phyloP scores from a whole-genome alignment of 2,888 invertebrate genomes.

The Stenoptilia bipunctidactyla region DNA sequence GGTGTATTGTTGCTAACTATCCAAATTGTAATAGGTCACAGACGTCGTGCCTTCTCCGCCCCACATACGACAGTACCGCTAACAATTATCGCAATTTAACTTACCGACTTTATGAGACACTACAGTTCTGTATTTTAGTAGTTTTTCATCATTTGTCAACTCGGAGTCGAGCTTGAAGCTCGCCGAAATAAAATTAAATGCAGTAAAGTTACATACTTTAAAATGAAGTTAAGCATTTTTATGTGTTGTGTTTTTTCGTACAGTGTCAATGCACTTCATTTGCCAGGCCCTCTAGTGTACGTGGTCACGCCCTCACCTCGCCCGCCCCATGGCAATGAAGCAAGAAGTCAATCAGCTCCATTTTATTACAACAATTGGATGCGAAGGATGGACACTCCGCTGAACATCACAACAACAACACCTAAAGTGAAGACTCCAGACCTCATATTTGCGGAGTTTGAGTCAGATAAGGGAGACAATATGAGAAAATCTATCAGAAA shows the following conservation, averaged over 20 bases:
- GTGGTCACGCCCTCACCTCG: constrained; percentile 53
- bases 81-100: constrained; percentile 60
- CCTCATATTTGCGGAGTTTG: constrained; percentile 61
- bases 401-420: constrained; percentile 24
- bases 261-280: constrained; percentile 26
- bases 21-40: constrained; percentile 53
- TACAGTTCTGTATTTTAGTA: constrained; percentile 9
- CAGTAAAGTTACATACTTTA: constrained; percentile 16
- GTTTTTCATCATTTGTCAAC: not conserved
- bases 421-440: constrained; percentile 46
- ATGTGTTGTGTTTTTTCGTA: constrained; percentile 30
- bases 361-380: constrained; percentile 62
- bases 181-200: constrained; percentile 3
- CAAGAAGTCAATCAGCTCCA: constrained; percentile 35
- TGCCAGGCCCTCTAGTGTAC: constrained; percentile 50
- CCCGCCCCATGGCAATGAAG: constrained; percentile 27
- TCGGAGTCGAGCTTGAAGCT: constrained; percentile 11
- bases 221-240: constrained; percentile 34
- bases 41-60: constrained; percentile 45
- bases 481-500: constrained; percentile 51
- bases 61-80: constrained; percentile 59
- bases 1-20: constrained; percentile 49
- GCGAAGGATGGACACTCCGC: constrained; percentile 44
- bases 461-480: constrained; percentile 33
- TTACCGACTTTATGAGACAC: constrained; percentile 9